These are phyloP conservation scores for Mystacides longicornis DNA, from an alignment of 2,888 invertebrate species.

Conservation along the genomic window DNA sequence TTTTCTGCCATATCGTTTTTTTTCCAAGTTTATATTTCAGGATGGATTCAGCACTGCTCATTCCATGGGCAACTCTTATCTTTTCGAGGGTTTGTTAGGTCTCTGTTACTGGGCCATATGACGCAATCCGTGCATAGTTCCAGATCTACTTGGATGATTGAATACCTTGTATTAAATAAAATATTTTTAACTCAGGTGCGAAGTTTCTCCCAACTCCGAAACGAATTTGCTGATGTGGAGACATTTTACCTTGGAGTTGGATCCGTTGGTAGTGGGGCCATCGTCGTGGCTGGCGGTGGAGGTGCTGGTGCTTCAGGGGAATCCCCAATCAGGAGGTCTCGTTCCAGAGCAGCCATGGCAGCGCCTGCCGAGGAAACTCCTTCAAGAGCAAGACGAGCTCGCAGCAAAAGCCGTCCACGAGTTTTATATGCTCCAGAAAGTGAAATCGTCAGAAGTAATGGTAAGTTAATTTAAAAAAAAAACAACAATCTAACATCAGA, in stretches of 20 bases:
- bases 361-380: constrained; percentile 40
- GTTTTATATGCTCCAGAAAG: constrained; percentile 76
- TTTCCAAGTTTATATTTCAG: too few relatives aligned
- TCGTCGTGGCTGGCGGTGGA: constrained; percentile 33
- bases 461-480: too few relatives aligned
- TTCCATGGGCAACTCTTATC: too few relatives aligned
- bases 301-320: constrained; percentile 36
- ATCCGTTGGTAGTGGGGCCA: constrained; percentile 38
- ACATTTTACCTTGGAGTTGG: constrained; percentile 76
- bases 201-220: constrained; percentile 87
- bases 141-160: too few relatives aligned
- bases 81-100: too few relatives aligned
- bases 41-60: too few relatives aligned
- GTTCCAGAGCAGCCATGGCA: constrained; percentile 52
- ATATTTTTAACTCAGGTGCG: constrained; percentile 54
- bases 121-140: too few relatives aligned
- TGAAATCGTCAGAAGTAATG: constrained; percentile 71
- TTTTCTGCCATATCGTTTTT: too few relatives aligned
- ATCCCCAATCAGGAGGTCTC: constrained; percentile 59
- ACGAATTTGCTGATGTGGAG: constrained; percentile 87
- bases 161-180: neutral
- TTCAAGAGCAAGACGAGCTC: constrained; percentile 56
- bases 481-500: too few relatives aligned
- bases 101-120: too few relatives aligned
- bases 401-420: constrained; percentile 81